Base-by-base conservation (phyloP, 2,888 invertebrate species). In the Melanophora roralis region DNA sequence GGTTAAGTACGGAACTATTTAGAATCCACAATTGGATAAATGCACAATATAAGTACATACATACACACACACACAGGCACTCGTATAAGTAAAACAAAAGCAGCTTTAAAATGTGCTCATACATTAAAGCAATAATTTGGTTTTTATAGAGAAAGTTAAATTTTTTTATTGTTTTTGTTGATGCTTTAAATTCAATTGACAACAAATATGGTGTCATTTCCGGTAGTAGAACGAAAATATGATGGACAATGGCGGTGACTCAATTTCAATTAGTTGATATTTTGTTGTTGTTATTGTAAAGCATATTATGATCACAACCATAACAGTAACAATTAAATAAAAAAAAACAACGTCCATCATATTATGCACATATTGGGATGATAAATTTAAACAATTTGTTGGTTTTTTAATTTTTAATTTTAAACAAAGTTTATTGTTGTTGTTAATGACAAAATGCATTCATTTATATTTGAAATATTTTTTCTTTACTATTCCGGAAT, bases 1-100 rank as follows among this genome's bases (percentile, higher is more conserved):
- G 89, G 88, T 88, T 88, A 88, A 79, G 88, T 88, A 84, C 86
- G 85, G 78, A 84, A 84, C 86, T 86, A 86, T 85, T 88, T 86
- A 79, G 59, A 79, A 79, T 74, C 65, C 74, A 69, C 78, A 78
- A 78, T 79, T 79, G 74, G 73, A 78, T 78, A 78, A 78, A 74
- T 74, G 64, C 57, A 78, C 27, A 27, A 27, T n/a, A n/a, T n/a
- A n/a, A n/a, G 68, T 67, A 59, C 23, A 59, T 19, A 57, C 49
- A 55, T 7, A 38, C 34, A 27, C 47, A 40, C 27, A 40, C 38
- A 59, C 47, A 27, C 14, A 19, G 7, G 62, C 14, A 43, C 11
- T n/a, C 38, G 16, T 14, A 67, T 6, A n/a, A 34, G 1, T 34
- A 12, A 64, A 4, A 27, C 34, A 45, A 68, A 47, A 36, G 14